Evolutionary conservation across 2,113 vertebrate genomes (phyloP).

Genomic region (Ranitomeya imitator): DNA sequence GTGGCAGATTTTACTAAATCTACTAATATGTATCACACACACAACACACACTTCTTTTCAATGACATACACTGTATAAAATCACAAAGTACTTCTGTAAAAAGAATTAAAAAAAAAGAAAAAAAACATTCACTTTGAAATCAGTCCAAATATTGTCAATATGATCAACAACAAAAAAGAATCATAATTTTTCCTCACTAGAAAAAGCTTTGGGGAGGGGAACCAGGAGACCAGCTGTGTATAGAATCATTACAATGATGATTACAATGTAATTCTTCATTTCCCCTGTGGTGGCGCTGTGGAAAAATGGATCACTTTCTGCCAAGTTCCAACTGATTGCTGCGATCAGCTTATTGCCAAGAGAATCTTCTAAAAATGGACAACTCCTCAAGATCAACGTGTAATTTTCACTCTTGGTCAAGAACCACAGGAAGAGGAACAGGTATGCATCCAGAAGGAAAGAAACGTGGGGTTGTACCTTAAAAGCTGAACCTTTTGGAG

Average conservation of each 20-base stretch:
- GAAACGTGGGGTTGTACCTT: conserved; percentile 76
- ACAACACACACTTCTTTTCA: neutral
- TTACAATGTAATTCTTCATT: neutral
- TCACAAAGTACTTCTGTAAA: conserved; percentile 78
- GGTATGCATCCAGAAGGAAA: neutral
- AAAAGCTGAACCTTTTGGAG: conserved; percentile 90
- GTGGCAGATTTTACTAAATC: conserved; percentile 18
- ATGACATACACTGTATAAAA: conserved; percentile 84
- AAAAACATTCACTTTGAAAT: neutral
- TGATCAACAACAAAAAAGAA: neutral
- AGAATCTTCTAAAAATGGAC: neutral
- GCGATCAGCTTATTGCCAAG: neutral
- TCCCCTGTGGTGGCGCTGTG: neutral
- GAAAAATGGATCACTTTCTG: neutral
- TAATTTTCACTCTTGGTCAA: neutral
- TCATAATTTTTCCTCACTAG: neutral
- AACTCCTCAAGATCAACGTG: neutral
- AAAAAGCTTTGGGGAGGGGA: too few relatives aligned
- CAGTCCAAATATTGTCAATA: neutral
- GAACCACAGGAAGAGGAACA: neutral
- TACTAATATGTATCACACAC: neutral
- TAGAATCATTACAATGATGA: too few relatives aligned
- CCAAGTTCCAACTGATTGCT: neutral
- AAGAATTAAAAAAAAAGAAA: conserved; percentile 38
- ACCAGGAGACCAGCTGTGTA: too few relatives aligned